Base-by-base conservation (phyloP, 1,140 invertebrate species). In the Brachionus angularis region DNA sequence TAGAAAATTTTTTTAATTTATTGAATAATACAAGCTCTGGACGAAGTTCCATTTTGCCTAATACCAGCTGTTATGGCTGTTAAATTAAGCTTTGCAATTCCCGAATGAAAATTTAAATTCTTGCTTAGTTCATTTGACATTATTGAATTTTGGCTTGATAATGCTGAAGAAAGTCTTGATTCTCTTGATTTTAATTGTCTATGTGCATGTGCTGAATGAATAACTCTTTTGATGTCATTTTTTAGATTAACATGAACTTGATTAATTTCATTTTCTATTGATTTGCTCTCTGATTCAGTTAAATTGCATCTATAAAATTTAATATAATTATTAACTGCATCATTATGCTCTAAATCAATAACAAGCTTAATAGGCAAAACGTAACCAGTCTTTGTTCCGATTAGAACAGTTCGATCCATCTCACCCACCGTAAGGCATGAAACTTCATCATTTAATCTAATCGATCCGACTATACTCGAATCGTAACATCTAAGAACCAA, bases 281-380 rank as follows among this genome's bases (percentile, higher is more conserved):
- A n/a, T n/a, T n/a, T n/a, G n/a, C n/a, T n/a, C n/a, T n/a, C n/a
- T n/a, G n/a, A n/a, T n/a, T n/a, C n/a, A n/a, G n/a, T n/a, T n/a
- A n/a, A n/a, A 39, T 21, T 39, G 12, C 25, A 18, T 29, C 53
- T 7, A 23, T 58, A 58, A 58, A 42, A 58, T 58, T 39, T 58
- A 21, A 58, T 29, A 67, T 47, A 67, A 23, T 14, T 67, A 8
- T 46, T 21, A 23, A 50, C 29, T n/a, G 62, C 62, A 21, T 67
- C 62, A 21, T 34, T 47, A 47, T 67, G 42, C 16, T 67, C 62
- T 27, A 67, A 67, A 47, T 67, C 62, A 25, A 67, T 29, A 3
- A 67, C 42, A 16, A 67, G 36, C 47, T 67, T 46, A 8, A 67
- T 47, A 27, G 47, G 47, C n/a, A 42, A 47, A 46, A 46, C 39